Evolutionary conservation across 2,113 vertebrate species (phyloP), one percentile per base, ranked within the genome.

Genomic region (Dicaeum eximium): DNA sequence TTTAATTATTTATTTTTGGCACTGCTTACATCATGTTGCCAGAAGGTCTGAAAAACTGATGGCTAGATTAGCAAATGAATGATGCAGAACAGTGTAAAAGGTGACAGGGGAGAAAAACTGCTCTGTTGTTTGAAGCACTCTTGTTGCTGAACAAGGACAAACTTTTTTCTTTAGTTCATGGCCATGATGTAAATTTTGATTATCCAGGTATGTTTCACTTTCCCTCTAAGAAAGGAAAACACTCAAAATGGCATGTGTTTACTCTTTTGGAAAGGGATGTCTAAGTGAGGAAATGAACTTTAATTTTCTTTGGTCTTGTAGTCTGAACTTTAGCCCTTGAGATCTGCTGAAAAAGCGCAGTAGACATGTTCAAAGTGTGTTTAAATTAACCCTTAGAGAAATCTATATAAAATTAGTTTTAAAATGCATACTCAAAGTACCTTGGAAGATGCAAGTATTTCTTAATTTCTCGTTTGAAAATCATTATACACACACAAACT

Each of bases 401-500:
- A 69, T 3, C 21, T 54, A 4, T 37, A 24, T 53, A 28, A 60
- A 83, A 65, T 22, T 37, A 31, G 11, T 40, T 62, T 37, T 66
- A n/a, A 21, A 80, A 31, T 21, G 20, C 70, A 18, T 37, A 62
- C 7, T 66, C 8, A 38, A 64, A 80, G 11, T 37, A 44, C 9
- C 9, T 80, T 18, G 33, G 6, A 71, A 21, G 8, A 6, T 38
- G 7, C 5, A 72, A 74, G 2, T 38, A 44, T 78, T 65, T 80
- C 15, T 61, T 70, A 60, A 53, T 53, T 91, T 82, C 33, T 47
- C 18, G 1, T 45, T 86, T 88, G 44, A 73, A 89, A 69, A 2
- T 2, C 3, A 3, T 10, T 66, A 4, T 22, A 22, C 7, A 25
- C 15, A 38, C 1, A 45, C 1, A n/a, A n/a, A n/a, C n/a, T n/a